These are phyloP conservation scores for Bembecia ichneumoniformis DNA, from an alignment of 2,888 invertebrate species.

Conservation along the genomic window DNA sequence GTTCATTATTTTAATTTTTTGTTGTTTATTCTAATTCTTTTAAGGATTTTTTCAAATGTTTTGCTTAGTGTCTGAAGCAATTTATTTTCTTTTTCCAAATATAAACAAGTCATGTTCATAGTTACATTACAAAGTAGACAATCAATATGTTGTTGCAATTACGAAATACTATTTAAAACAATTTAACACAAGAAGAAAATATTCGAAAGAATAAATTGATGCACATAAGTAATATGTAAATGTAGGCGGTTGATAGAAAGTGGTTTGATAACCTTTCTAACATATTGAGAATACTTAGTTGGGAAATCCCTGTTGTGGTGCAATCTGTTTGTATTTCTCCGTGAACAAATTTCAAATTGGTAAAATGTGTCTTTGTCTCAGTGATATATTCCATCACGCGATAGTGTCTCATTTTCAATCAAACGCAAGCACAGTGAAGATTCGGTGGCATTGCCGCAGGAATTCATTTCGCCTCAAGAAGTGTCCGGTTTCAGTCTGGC, in stretches of 20 bases:
- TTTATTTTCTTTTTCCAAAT: too few species aligned
- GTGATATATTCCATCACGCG: neutral
- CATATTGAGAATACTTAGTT: constrained; percentile 21
- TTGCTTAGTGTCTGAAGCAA: too few species aligned
- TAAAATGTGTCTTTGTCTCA: too few species aligned
- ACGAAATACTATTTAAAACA: too few species aligned
- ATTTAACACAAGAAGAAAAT: too few species aligned
- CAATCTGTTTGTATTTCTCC: too few species aligned
- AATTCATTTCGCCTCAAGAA: constrained; percentile 56
- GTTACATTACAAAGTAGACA: too few species aligned
- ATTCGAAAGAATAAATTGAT: too few species aligned
- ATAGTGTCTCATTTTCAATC: neutral
- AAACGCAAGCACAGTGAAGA: constrained; percentile 22
- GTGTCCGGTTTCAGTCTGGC: constrained; percentile 71
- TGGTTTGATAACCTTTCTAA: constrained; percentile 40
- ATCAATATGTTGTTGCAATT: too few species aligned
- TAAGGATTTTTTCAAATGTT: too few species aligned
- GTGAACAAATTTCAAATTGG: too few species aligned
- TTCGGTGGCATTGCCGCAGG: constrained; percentile 59
- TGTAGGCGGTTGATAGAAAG: constrained; percentile 23
- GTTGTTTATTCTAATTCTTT: neutral
- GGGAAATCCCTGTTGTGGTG: constrained; percentile 31
- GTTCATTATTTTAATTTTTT: neutral
- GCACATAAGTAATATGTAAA: neutral
- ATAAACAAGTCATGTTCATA: too few species aligned